These are phyloP conservation scores for Xanthorhoe designata DNA, from an alignment of 2,888 invertebrate genomes.

Conservation along the genomic window DNA sequence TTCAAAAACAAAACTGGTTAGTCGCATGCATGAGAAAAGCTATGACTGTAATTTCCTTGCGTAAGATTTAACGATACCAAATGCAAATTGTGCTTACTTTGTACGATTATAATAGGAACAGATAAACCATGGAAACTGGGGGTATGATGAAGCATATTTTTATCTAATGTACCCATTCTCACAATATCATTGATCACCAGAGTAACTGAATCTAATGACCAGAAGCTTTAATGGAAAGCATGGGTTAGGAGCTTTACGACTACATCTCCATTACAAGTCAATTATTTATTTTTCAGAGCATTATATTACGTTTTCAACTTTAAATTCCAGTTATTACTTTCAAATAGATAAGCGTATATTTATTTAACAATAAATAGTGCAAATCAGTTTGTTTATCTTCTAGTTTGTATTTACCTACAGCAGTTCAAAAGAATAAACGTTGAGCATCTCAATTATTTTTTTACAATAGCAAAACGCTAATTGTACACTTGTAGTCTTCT, in stretches of 20 bases:
- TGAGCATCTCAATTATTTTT: conserved; percentile 2
- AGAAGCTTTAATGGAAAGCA: conserved; percentile 22
- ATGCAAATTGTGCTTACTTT: conserved; percentile 39
- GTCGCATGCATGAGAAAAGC: conserved; percentile 17
- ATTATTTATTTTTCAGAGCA: not conserved
- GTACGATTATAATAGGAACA: conserved; percentile 38
- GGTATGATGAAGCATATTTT: conserved; percentile 32
- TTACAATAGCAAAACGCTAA: not conserved
- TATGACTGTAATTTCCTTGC: conserved; percentile 24
- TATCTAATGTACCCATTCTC: conserved; percentile 63
- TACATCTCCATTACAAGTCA: conserved; percentile 3
- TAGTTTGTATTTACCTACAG: not conserved
- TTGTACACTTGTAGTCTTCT: not conserved
- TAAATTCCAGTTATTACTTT: too few relatives aligned
- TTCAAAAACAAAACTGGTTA: conserved; percentile 11
- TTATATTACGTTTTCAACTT: too few relatives aligned
- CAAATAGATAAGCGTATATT: too few relatives aligned
- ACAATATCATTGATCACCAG: conserved; percentile 67
- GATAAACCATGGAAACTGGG: conserved; percentile 59
- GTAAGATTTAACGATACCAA: conserved; percentile 31
- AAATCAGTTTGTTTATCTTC: not conserved
- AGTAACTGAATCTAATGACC: conserved; percentile 76
- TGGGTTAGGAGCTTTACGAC: too few relatives aligned
- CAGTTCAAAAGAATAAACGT: not conserved
- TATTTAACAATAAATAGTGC: too few relatives aligned